Percentiles rank a stretch among this genome's conserved stretches.
phyloP scores from a whole-genome alignment of 2,797 vertebrate genomes.

The Amniataba percoides region DNA sequence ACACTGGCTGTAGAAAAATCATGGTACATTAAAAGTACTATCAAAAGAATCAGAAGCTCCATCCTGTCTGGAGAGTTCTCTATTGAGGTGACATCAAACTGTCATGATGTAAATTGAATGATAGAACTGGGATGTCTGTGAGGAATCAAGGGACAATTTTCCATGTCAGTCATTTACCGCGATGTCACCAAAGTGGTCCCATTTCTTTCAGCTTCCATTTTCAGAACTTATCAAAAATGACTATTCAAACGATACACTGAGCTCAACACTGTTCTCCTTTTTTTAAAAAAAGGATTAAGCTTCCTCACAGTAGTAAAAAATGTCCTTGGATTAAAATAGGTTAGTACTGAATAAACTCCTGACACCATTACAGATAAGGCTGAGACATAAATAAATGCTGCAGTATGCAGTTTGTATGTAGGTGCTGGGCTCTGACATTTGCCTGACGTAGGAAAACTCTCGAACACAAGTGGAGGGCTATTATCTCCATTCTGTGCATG shows the following conservation, averaged over 20 bases:
- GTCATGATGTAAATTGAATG: not conserved
- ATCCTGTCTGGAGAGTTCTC: not conserved
- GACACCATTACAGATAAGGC: constrained; percentile 34
- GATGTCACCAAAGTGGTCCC: not conserved
- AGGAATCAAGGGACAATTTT: not conserved
- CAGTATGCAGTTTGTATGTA: constrained; percentile 22
- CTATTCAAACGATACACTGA: not conserved
- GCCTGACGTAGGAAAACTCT: constrained; percentile 19
- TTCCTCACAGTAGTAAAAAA: not conserved
- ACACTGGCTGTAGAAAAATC: not conserved
- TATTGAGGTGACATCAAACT: not conserved
- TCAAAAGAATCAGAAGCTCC: not conserved
- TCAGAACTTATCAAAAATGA: not conserved
- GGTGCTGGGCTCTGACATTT: constrained; percentile 26
- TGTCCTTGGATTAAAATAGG: constrained; percentile 28
- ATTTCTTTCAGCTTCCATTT: not conserved
- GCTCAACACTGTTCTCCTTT: not conserved
- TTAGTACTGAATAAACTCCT: constrained; percentile 1
- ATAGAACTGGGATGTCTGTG: not conserved
- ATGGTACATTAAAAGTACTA: not conserved
- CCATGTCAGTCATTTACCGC: not conserved
- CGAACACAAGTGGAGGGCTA: constrained; percentile 18
- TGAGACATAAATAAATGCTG: constrained; percentile 57
- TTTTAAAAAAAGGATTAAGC: constrained; percentile 11
- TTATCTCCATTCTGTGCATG: constrained; percentile 29